Conservation (phyloP, 1,140 invertebrate genomes). For the Drosophila quadrilineata region DNA sequence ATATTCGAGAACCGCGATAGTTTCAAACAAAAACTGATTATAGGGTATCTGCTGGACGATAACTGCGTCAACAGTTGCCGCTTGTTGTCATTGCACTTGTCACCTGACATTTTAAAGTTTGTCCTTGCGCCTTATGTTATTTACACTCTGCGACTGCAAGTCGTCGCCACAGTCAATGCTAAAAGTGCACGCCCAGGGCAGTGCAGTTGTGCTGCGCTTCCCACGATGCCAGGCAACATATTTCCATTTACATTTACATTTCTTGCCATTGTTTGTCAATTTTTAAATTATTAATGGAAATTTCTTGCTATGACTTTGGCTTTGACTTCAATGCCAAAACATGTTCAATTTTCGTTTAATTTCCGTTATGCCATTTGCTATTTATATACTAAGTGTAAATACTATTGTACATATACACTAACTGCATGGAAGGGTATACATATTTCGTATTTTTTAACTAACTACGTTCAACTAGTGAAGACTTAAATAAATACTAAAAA, state of each 20-base stretch:
- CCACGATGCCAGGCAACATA: too few relatives aligned
- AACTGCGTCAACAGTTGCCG: not conserved
- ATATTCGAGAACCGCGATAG: too few relatives aligned
- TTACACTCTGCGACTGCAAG: too few relatives aligned
- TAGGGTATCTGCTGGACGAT: conserved; percentile 4
- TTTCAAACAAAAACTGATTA: too few relatives aligned
- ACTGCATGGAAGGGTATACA: not conserved
- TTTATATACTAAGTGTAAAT: not conserved
- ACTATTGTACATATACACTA: not conserved
- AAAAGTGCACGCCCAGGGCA: too few relatives aligned
- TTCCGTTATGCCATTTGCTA: conserved; percentile 39
- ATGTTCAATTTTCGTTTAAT: conserved; percentile 39
- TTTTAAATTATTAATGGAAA: conserved; percentile 37
- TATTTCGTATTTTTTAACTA: too few relatives aligned
- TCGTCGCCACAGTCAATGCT: too few relatives aligned
- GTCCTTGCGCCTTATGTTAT: conserved; percentile 6
- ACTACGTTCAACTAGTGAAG: too few relatives aligned
- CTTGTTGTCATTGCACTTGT: conserved; percentile 7
- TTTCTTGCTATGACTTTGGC: conserved; percentile 4
- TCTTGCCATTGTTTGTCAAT: conserved; percentile 23
- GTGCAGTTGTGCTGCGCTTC: conserved; percentile 30
- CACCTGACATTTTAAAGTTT: conserved; percentile 22
- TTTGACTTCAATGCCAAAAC: conserved; percentile 19
- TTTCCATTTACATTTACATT: too few relatives aligned
- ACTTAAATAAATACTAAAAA: too few relatives aligned